These are phyloP conservation scores for Drosophila varians DNA, from an alignment of 1,140 invertebrate species.

Conservation along the genomic window DNA sequence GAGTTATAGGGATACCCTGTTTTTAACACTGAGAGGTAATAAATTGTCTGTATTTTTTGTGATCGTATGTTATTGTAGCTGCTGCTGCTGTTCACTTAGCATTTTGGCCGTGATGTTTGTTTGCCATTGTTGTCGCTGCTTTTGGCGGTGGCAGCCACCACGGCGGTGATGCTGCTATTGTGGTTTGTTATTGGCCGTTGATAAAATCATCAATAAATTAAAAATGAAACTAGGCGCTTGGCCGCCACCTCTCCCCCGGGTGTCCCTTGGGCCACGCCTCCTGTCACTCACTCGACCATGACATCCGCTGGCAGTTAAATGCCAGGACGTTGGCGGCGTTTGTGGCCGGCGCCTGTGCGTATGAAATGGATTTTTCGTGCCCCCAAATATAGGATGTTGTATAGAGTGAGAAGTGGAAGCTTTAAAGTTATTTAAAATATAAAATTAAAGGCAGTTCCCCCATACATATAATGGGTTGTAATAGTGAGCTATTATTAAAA, in stretches of 20 bases:
- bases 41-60: constrained; percentile 3
- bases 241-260: not conserved
- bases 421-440: not conserved
- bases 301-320: constrained; percentile 51
- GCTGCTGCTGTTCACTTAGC: constrained; percentile 30
- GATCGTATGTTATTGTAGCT: constrained; percentile 17
- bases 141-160: not conserved
- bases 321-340: constrained; percentile 39
- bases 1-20: not conserved
- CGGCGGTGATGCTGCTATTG: constrained; percentile 27
- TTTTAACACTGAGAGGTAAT: not conserved
- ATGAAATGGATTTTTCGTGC: constrained; percentile 11
- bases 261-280: constrained; percentile 25
- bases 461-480: not conserved
- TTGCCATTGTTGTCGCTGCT: constrained; percentile 23
- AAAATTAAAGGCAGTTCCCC: not conserved
- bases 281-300: constrained; percentile 50
- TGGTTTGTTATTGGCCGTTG: constrained; percentile 64
- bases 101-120: constrained; percentile 26
- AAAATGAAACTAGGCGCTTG: constrained; percentile 58
- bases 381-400: not conserved
- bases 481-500: not conserved
- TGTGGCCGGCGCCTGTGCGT: constrained; percentile 32
- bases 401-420: not conserved
- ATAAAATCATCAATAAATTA: constrained; percentile 74